Conservation (phyloP, 1,140 invertebrate species). For the Adoxophyes honmai region DNA sequence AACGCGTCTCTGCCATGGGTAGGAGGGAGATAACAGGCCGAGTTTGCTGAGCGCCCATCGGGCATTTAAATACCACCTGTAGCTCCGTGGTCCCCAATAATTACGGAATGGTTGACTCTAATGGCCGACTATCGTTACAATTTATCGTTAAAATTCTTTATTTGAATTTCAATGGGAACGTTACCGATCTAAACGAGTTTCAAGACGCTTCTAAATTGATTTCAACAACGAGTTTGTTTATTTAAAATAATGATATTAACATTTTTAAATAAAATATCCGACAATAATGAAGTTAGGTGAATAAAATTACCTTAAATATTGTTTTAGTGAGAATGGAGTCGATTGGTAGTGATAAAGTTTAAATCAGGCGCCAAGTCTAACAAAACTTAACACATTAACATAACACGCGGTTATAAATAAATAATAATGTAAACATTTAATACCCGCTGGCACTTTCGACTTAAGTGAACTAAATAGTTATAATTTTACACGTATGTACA, state of each 20-base stretch:
- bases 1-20: neutral
- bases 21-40: neutral
- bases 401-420: no score
- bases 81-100: constrained; percentile 38
- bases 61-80: constrained; percentile 49
- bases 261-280: constrained; percentile 19
- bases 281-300: neutral
- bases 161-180: constrained; percentile 30
- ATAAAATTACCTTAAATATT: neutral
- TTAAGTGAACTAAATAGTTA: no score
- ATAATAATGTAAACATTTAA: no score
- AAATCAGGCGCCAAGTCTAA: no score
- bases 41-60: constrained; percentile 14
- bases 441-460: no score
- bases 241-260: constrained; percentile 37
- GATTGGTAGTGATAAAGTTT: no score
- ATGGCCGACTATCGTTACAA: constrained; percentile 36
- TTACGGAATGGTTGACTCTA: constrained; percentile 43
- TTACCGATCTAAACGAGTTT: constrained; percentile 20
- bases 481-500: neutral
- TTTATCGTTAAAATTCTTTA: constrained; percentile 39
- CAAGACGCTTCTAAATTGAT: constrained; percentile 27
- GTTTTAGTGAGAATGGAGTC: no score
- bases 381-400: no score
- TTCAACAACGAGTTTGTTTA: constrained; percentile 32